Evolutionary conservation across 2,888 invertebrate species (phyloP).

Genomic region (Drosophila parthenogenetica): DNA sequence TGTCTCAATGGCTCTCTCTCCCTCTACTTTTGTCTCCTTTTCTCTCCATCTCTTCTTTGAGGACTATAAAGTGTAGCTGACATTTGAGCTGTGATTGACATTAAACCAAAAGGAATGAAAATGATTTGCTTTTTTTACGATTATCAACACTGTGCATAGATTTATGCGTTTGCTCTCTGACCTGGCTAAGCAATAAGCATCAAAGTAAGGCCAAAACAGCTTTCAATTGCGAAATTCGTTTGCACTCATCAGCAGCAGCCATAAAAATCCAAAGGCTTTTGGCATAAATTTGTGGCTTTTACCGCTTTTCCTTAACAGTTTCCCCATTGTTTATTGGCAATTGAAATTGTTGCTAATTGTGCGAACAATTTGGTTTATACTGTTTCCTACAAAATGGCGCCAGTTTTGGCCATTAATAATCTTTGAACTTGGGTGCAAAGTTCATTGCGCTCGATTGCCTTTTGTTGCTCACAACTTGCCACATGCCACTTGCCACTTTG

Average conservation of each 20-base stretch:
- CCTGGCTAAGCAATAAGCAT: conserved; percentile 2
- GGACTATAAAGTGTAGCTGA: conserved; percentile 31
- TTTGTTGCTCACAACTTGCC: conserved; percentile 16
- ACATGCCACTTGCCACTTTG: conserved; percentile 27
- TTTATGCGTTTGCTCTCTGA: conserved; percentile 23
- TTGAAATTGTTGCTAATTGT: conserved; percentile 64
- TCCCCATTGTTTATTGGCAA: conserved; percentile 2
- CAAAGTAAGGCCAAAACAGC: conserved; percentile 25
- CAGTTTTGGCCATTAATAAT: conserved; percentile 29
- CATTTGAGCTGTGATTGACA: conserved; percentile 51
- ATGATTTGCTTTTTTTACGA: conserved; percentile 28
- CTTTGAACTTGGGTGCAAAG: conserved; percentile 21
- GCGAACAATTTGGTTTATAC: conserved; percentile 44
- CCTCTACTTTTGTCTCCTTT: no score
- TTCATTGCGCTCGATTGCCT: conserved; percentile 40
- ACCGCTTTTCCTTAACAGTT: background rate
- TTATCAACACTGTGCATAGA: conserved; percentile 17
- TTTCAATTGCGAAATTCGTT: conserved; percentile 15
- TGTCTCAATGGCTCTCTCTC: background rate
- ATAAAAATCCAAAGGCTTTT: conserved; percentile 27
- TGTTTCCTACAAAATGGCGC: conserved; percentile 11
- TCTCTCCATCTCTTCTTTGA: background rate
- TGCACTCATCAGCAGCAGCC: conserved; percentile 7
- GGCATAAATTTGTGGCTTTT: conserved; percentile 33
- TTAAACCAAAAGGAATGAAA: conserved; percentile 32